phyloP scores from a whole-genome alignment of 2,888 invertebrate genomes.

The Leptinotarsa peninsularis region DNA sequence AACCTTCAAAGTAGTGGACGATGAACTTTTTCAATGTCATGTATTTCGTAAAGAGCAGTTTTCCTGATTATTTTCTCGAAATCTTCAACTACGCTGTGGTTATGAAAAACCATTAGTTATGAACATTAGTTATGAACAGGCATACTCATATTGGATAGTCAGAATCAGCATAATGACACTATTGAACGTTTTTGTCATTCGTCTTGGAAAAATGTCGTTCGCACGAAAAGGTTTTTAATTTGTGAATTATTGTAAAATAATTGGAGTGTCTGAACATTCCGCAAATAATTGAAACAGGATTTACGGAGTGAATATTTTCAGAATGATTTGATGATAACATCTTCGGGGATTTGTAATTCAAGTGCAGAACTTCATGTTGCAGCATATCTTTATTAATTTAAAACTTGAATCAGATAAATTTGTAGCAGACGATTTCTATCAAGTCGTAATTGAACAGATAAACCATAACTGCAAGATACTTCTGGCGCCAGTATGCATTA shows the following conservation, averaged over 20 bases:
- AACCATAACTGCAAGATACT: background rate
- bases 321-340: slow-evolving; percentile 41
- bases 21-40: too few relatives aligned
- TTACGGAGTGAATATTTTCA: slow-evolving; percentile 24
- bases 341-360: slow-evolving; percentile 35
- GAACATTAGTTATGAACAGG: too few relatives aligned
- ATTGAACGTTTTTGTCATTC: too few relatives aligned
- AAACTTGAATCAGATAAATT: slow-evolving; percentile 44
- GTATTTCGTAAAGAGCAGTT: too few relatives aligned
- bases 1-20: too few relatives aligned
- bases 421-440: slow-evolving; percentile 32
- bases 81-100: too few relatives aligned
- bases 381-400: slow-evolving; percentile 45
- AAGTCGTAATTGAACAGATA: background rate
- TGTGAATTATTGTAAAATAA: background rate
- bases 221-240: background rate
- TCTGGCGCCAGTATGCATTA: background rate
- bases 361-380: slow-evolving; percentile 42
- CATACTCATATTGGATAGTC: too few relatives aligned
- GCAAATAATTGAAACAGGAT: background rate
- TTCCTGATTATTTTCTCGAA: too few relatives aligned
- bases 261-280: background rate
- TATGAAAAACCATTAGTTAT: too few relatives aligned
- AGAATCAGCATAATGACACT: too few relatives aligned
- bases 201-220: too few relatives aligned